These are phyloP conservation scores for Drosophila rellima DNA, from an alignment of 2,888 invertebrate species.

Conservation along the genomic window DNA sequence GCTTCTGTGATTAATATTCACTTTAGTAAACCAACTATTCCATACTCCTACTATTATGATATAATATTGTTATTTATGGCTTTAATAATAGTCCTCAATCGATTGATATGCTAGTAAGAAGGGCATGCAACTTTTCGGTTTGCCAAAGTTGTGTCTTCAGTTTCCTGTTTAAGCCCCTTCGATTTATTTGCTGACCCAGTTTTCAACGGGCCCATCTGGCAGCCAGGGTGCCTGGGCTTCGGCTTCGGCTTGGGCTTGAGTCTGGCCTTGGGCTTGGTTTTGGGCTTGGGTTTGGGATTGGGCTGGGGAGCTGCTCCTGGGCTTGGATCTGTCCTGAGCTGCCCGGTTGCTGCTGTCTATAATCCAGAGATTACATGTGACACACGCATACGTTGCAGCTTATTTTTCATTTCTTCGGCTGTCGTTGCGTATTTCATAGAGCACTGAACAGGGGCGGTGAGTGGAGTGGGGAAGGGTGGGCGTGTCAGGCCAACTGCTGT, in stretches of 20 bases:
- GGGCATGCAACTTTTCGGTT: conserved; percentile 45
- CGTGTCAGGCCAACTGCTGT: conserved; percentile 43
- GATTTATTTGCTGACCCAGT: conserved; percentile 79
- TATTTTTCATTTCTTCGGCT: conserved; percentile 79
- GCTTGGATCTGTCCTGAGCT: conserved; percentile 12
- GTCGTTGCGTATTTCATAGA: conserved; percentile 59
- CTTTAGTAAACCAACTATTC: conserved; percentile 1
- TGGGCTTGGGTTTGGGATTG: conserved; percentile 7
- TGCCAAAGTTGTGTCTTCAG: conserved; percentile 30
- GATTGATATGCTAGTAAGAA: conserved; percentile 21
- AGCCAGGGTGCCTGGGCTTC: conserved; percentile 8
- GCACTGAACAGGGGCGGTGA: conserved; percentile 10
- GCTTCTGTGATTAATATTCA: conserved; percentile 1
- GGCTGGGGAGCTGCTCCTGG: conserved; percentile 13
- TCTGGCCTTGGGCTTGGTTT: not conserved
- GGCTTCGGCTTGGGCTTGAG: conserved; percentile 3
- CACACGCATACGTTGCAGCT: conserved; percentile 81
- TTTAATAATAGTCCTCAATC: conserved; percentile 22
- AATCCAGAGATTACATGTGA: conserved; percentile 78
- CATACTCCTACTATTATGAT: not conserved
- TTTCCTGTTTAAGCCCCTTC: conserved; percentile 62
- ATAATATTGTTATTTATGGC: conserved; percentile 14
- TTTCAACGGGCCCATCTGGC: conserved; percentile 51
- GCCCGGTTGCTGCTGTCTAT: conserved; percentile 68
- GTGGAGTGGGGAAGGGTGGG: not conserved